A percentile compares a stretch with the other conserved stretches of the same genome.
Evolutionary conservation across 2,888 invertebrate genomes (phyloP).

Genomic region (Asteroscopus sphinx): DNA sequence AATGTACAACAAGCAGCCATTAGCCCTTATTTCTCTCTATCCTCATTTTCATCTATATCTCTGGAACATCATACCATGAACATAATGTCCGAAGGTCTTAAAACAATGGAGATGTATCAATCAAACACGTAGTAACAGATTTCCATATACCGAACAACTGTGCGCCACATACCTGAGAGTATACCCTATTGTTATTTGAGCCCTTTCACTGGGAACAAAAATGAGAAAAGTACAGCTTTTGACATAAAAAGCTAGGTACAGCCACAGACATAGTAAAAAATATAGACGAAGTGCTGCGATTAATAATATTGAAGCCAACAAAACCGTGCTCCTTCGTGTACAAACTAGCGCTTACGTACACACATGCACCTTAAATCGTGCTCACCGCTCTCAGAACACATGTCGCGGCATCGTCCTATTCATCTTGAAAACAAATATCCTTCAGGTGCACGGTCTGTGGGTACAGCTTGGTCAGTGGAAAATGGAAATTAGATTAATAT

Average conservation of each 20-base stretch:
- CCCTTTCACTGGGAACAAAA: slow-evolving; percentile 3
- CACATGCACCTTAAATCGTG: too few species aligned
- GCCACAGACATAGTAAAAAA: too few species aligned
- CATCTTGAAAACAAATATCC: too few species aligned
- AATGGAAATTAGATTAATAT: too few species aligned
- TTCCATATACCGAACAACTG: slow-evolving; percentile 37
- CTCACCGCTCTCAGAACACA: too few species aligned
- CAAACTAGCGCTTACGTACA: too few species aligned
- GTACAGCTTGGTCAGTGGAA: too few species aligned
- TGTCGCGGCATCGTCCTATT: too few species aligned
- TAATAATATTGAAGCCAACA: too few species aligned
- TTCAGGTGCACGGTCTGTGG: too few species aligned
- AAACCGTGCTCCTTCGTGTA: too few species aligned
- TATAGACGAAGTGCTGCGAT: too few species aligned
- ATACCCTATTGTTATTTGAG: slow-evolving; percentile 21
- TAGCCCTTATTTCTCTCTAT: not conserved
- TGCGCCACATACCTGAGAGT: slow-evolving; percentile 44
- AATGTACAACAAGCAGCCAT: not conserved
- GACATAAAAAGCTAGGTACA: slow-evolving; percentile 14
- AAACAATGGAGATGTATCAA: slow-evolving; percentile 39
- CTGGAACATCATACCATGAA: slow-evolving; percentile 11
- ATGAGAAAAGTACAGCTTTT: slow-evolving; percentile 34
- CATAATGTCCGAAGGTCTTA: not conserved
- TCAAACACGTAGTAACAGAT: slow-evolving; percentile 37
- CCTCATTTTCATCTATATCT: slow-evolving; percentile 3